Percentiles rank a stretch among this genome's conserved stretches.
These are phyloP conservation scores for Sebastes oblongus DNA, from an alignment of 2,797 vertebrate species.

Conservation along the genomic window DNA sequence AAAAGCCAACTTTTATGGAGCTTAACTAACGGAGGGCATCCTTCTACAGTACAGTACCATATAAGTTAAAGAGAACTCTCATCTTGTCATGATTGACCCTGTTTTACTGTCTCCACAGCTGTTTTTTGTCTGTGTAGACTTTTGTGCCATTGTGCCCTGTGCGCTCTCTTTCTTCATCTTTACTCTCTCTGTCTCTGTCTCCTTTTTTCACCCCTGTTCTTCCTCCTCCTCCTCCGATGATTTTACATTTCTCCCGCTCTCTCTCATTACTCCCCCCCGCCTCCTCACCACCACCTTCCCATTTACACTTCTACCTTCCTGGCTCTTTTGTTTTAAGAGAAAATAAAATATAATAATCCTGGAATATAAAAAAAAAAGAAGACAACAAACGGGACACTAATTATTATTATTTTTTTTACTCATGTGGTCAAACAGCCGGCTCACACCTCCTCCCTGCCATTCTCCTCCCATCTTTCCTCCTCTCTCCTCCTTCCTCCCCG, in stretches of 20 bases:
- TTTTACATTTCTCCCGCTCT: neutral
- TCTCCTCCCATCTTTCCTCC: neutral
- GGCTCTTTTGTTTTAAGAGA: constrained; percentile 50
- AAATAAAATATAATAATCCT: constrained; percentile 62
- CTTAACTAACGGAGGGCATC: constrained; percentile 59
- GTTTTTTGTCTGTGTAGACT: constrained; percentile 75
- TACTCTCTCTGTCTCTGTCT: constrained; percentile 36
- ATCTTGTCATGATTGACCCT: constrained; percentile 65
- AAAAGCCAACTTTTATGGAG: constrained; percentile 69
- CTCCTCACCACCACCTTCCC: neutral
- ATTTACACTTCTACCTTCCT: constrained; percentile 45
- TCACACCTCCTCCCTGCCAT: constrained; percentile 3
- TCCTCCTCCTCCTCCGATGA: neutral
- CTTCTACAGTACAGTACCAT: constrained; percentile 67
- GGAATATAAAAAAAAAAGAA: constrained; percentile 53
- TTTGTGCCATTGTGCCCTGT: constrained; percentile 80
- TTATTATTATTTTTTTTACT: neutral
- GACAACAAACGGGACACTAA: constrained; percentile 52
- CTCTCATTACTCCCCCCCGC: no score
- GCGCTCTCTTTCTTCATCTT: constrained; percentile 61
- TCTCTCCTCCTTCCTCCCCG: neutral
- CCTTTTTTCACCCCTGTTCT: neutral
- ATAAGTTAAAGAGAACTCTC: constrained; percentile 75
- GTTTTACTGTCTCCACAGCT: constrained; percentile 74
- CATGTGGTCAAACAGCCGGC: constrained; percentile 36